Evolutionary conservation across 1,140 invertebrate genomes (phyloP).

Genomic region (Neotoxoptera formosana): DNA sequence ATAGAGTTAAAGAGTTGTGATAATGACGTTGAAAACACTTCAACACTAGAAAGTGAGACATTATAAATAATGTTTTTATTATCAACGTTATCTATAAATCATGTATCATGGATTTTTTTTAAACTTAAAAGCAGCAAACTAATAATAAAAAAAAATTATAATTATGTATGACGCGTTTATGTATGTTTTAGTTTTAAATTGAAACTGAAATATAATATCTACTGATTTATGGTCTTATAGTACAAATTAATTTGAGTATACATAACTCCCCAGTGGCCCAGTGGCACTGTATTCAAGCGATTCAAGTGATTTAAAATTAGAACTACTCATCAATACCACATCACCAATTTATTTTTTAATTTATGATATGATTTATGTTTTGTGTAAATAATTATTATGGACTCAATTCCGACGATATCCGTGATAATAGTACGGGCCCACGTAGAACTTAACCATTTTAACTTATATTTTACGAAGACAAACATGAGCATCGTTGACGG

Average conservation of each 20-base stretch:
- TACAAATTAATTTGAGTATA: neutral
- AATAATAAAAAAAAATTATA: neutral
- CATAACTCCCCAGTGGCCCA: neutral
- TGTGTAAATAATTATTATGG: neutral
- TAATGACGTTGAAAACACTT: constrained; percentile 20
- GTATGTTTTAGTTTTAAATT: constrained; percentile 4
- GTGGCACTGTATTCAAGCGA: neutral
- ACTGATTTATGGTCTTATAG: neutral
- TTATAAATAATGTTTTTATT: neutral
- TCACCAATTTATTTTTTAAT: neutral
- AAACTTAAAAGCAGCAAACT: neutral
- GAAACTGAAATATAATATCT: neutral
- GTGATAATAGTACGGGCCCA: neutral
- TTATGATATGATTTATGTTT: neutral
- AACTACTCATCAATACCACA: neutral
- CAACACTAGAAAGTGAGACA: neutral
- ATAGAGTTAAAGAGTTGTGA: neutral
- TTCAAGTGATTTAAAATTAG: neutral
- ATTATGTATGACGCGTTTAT: constrained; percentile 11
- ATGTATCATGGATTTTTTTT: neutral
- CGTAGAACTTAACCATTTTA: neutral
- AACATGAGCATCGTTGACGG: neutral
- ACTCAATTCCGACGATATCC: neutral
- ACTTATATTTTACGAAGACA: neutral
- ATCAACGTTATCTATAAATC: neutral